Evolutionary conservation across 2,797 vertebrate species (phyloP).

Genomic region (Pelobates cultripes): DNA sequence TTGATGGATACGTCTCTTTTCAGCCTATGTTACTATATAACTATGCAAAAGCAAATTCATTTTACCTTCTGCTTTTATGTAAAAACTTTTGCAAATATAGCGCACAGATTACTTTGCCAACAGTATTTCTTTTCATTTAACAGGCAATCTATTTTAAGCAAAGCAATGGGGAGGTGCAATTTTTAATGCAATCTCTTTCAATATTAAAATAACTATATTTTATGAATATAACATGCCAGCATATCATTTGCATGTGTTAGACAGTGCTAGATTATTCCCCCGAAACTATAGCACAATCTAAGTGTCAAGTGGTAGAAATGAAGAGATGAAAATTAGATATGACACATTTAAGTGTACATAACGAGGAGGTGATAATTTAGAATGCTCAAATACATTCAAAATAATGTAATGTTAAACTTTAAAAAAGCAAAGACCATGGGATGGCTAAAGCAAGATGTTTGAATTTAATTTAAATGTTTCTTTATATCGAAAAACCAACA

Average conservation of each 20-base stretch:
- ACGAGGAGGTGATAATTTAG: constrained; percentile 14
- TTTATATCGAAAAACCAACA: constrained; percentile 3
- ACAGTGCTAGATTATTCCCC: neutral
- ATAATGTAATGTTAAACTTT: constrained; percentile 11
- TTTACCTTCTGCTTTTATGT: too few species aligned
- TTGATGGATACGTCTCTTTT: too few species aligned
- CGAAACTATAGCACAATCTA: neutral
- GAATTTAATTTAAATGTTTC: neutral
- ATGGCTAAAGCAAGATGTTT: constrained; percentile 16
- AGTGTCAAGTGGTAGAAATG: constrained; percentile 3
- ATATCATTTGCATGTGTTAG: neutral
- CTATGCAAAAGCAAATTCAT: too few species aligned
- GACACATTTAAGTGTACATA: constrained; percentile 11
- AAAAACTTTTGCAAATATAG: too few species aligned
- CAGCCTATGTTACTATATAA: too few species aligned
- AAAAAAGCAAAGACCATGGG: neutral
- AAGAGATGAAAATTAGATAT: constrained; percentile 21
- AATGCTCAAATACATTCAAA: constrained; percentile 2
- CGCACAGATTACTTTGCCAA: too few species aligned
- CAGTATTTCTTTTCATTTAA: neutral
- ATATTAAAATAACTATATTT: neutral
- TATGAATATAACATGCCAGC: neutral
- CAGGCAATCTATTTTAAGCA: neutral
- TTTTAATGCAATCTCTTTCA: neutral
- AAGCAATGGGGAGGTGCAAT: neutral